Percentiles rank a stretch among this genome's conserved stretches.
Conservation (phyloP, 2,113 vertebrate genomes). For the Theristicus caerulescens region DNA sequence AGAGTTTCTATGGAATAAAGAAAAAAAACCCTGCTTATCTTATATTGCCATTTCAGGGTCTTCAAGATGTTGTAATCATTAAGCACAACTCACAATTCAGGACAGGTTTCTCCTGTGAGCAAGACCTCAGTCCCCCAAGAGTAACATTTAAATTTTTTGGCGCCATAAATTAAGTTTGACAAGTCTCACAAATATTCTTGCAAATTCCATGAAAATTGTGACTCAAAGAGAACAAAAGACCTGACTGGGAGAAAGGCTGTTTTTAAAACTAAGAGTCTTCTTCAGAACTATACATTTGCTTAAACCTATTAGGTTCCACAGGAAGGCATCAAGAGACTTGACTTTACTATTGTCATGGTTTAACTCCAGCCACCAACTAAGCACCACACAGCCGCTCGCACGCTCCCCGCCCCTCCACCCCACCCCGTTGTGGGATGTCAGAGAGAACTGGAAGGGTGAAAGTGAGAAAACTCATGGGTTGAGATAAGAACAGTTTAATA, state of each 20-base stretch:
- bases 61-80: not conserved
- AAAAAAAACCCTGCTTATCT: not conserved
- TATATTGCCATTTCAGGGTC: not conserved
- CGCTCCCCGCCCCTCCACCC: too few species aligned
- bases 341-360: too few species aligned
- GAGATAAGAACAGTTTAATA: too few species aligned
- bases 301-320: not conserved
- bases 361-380: too few species aligned
- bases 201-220: not conserved
- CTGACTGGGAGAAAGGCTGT: not conserved
- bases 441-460: too few species aligned
- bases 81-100: not conserved
- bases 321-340: not conserved
- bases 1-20: not conserved
- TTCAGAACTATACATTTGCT: not conserved
- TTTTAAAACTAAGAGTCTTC: not conserved
- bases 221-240: not conserved
- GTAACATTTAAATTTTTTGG: not conserved
- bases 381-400: too few species aligned
- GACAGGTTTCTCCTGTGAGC: not conserved
- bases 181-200: not conserved
- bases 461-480: too few species aligned
- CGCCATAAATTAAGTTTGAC: not conserved
- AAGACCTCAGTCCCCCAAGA: not conserved
- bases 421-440: too few species aligned